These are phyloP conservation scores for Trachelus tabidus DNA, from an alignment of 2,888 invertebrate genomes.

Conservation along the genomic window DNA sequence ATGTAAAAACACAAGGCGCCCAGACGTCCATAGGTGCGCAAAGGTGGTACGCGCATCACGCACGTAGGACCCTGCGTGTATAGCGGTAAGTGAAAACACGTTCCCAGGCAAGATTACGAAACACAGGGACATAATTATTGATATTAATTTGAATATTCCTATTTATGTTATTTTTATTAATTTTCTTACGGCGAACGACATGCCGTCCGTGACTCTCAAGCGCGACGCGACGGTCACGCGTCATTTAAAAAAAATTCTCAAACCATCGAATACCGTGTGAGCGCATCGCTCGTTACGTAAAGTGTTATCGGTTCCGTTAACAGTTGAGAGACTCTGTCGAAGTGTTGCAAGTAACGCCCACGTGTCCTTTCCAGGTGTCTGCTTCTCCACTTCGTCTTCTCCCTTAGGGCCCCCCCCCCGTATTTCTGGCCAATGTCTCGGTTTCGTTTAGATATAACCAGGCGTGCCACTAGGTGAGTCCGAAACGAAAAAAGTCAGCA, in stretches of 20 bases:
- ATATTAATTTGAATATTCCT: constrained; percentile 30
- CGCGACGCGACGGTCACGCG: background rate
- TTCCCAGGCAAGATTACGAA: constrained; percentile 23
- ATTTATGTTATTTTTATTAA: constrained; percentile 8
- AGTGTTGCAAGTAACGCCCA: constrained; percentile 28
- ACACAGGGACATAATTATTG: constrained; percentile 25
- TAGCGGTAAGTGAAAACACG: constrained; percentile 18
- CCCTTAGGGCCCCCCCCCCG: background rate
- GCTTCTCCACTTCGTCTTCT: background rate
- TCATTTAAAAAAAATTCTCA: background rate
- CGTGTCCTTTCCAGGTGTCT: constrained; percentile 11
- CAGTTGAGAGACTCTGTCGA: constrained; percentile 20
- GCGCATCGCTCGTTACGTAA: background rate
- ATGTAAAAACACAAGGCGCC: constrained; percentile 1
- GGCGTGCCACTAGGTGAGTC: background rate
- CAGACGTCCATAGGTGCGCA: background rate
- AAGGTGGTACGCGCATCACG: background rate
- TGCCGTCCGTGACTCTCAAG: background rate
- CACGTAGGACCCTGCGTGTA: background rate
- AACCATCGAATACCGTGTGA: background rate
- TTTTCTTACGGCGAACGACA: constrained; percentile 4
- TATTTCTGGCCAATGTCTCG: constrained; percentile 11
- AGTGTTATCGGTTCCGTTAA: background rate
- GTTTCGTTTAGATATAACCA: background rate
- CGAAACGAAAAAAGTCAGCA: background rate